Conservation (phyloP, 2,113 vertebrate species). For the Festucalex cinctus region DNA sequence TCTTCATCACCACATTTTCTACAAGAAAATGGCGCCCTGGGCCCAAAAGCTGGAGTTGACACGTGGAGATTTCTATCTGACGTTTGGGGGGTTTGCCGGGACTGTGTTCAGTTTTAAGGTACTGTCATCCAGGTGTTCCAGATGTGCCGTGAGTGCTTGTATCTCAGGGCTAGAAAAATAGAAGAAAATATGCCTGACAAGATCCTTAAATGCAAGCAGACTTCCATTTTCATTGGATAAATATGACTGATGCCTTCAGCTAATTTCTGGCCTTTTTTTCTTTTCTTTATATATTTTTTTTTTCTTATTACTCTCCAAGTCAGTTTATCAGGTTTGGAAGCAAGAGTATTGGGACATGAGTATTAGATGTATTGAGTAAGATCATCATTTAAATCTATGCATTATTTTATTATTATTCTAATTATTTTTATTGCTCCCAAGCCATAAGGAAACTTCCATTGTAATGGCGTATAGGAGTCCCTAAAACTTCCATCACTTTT, state of each 20-base stretch:
- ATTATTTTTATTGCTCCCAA: slow-evolving; percentile 83
- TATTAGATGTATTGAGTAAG: slow-evolving; percentile 69
- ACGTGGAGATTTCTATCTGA: slow-evolving; percentile 31
- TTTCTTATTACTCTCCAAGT: slow-evolving; percentile 70
- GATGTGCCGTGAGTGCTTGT: slow-evolving; percentile 43
- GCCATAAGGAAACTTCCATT: slow-evolving; percentile 70
- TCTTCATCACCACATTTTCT: slow-evolving; percentile 21
- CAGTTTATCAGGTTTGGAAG: slow-evolving; percentile 73
- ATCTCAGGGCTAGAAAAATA: slow-evolving; percentile 48
- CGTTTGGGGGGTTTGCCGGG: slow-evolving; percentile 43
- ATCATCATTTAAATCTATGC: slow-evolving; percentile 94
- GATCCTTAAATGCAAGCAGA: slow-evolving; percentile 61
- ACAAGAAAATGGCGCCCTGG: slow-evolving; percentile 53
- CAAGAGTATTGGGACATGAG: slow-evolving; percentile 66
- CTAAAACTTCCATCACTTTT: slow-evolving; percentile 80
- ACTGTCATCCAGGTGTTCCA: slow-evolving; percentile 59
- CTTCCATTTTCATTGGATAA: slow-evolving; percentile 63
- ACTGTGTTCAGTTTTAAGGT: slow-evolving; percentile 59
- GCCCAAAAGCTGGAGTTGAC: slow-evolving; percentile 41
- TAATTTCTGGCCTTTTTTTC: slow-evolving; percentile 73
- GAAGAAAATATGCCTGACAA: slow-evolving; percentile 35
- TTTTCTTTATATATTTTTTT: slow-evolving; percentile 68
- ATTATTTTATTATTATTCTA: slow-evolving; percentile 75
- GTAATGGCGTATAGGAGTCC: slow-evolving; percentile 4
- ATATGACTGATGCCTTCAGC: slow-evolving; percentile 83